Percentiles rank a stretch among this genome's conserved stretches.
Evolutionary conservation across 37 sponge, comb jelly and placozoan species (phyloP).

Genomic region (Aplysina aerophoba): DNA sequence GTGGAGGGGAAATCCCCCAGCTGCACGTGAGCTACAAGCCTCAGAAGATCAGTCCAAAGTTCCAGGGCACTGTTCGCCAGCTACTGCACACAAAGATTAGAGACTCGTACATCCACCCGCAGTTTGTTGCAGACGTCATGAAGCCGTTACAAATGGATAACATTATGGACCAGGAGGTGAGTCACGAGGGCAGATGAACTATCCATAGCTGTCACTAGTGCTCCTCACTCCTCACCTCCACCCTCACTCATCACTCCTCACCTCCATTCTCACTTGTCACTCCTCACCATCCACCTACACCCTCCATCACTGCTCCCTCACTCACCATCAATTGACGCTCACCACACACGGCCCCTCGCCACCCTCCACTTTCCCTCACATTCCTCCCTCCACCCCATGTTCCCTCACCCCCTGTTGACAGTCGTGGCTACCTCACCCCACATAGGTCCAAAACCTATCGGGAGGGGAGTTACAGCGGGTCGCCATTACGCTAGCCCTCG

Average conservation of each 20-base stretch:
- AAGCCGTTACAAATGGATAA: conserved; percentile 90
- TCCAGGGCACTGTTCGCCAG: conserved; percentile 90
- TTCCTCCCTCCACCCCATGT: too few species aligned
- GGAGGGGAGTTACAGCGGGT: conserved; percentile 99
- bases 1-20: conserved; percentile 84
- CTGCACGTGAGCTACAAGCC: conserved; percentile 98
- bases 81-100: conserved; percentile 96
- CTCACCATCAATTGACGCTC: too few species aligned
- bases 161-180: conserved; percentile 87
- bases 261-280: too few species aligned
- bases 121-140: conserved; percentile 96
- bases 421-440: neutral
- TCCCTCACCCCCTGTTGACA: too few species aligned
- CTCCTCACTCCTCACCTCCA: too few species aligned
- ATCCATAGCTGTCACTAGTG: too few species aligned
- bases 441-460: conserved; percentile 87
- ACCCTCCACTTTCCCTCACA: too few species aligned
- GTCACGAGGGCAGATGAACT: neutral
- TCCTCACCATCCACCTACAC: too few species aligned
- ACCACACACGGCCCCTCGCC: too few species aligned
- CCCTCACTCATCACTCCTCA: too few species aligned
- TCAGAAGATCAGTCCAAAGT: conserved; percentile 99
- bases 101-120: conserved; percentile 97
- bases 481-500: conserved; percentile 89
- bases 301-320: too few species aligned